These are phyloP conservation scores for Agrotis segetum DNA, from an alignment of 2,888 invertebrate species.

Conservation along the genomic window DNA sequence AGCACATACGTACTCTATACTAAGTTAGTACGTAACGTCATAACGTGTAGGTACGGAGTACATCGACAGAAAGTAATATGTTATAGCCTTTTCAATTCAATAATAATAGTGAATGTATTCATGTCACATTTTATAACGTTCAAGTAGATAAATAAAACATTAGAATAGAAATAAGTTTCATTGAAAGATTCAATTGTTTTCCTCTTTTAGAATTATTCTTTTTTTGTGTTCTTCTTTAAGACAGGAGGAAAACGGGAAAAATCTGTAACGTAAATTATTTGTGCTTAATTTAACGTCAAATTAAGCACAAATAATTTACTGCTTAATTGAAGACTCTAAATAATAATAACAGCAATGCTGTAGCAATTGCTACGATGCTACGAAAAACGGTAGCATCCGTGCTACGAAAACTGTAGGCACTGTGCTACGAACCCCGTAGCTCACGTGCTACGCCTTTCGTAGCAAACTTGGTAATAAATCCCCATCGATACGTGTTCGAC, in stretches of 20 bases:
- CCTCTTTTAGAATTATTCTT: too few species aligned
- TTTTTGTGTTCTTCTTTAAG: background rate
- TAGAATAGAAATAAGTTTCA: background rate
- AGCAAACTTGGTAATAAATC: conserved; percentile 11
- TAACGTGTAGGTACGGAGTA: conserved; percentile 14
- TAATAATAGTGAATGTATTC: background rate
- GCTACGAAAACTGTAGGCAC: conserved; percentile 16
- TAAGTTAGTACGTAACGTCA: conserved; percentile 10
- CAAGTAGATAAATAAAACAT: conserved; percentile 1
- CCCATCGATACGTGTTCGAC: conserved; percentile 9
- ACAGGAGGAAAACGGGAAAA: background rate
- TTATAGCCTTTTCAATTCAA: conserved; percentile 1
- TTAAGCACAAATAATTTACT: background rate
- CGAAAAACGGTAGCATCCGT: background rate
- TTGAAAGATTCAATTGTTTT: background rate
- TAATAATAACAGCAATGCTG: background rate
- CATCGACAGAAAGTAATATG: conserved; percentile 10
- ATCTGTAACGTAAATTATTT: background rate
- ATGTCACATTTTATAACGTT: background rate
- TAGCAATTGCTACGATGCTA: background rate
- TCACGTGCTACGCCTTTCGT: conserved; percentile 22
- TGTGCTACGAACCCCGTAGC: conserved; percentile 10
- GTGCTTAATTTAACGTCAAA: too few species aligned
- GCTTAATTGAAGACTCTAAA: background rate
- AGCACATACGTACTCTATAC: conserved; percentile 9